Evolutionary conservation across 2,113 vertebrate genomes (phyloP), one percentile per base, ranked within the genome.

Genomic region (Tetrao urogallus): DNA sequence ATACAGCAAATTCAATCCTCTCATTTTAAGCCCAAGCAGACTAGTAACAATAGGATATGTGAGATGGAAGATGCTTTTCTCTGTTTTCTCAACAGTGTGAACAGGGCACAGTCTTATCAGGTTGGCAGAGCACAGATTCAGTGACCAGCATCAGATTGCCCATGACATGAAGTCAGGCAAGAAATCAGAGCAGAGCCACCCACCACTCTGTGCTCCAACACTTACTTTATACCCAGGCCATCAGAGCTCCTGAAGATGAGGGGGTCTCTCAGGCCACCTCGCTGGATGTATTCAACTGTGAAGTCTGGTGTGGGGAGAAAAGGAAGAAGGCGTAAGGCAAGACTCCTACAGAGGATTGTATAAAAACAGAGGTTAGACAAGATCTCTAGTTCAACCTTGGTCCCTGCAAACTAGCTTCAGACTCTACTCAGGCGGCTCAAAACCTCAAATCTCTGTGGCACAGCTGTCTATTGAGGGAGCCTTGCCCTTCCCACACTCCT

Each of bases 221-320:
- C 98, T 98, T 98, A 99, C 99, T 99, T 98, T 97, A 99, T 97
- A 83, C 99, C 99, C 94, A 99, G 98, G 76, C 99, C 99, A 5
- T 99, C 99, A 4, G 98, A 96, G 87, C 96, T 98, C 88, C 98
- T 98, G 98, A 99, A 99, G 95, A 99, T 98, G 85, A 99, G 98
- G 36, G 99, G 99, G 32, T 99, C 98, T 91, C 99, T 98, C 95
- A 99, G 98, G 61, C 99, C 99, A 79, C 99, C 99, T 58, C 98
- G 97, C 97, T 99, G 99, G 94, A 99, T 99, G 96, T 99, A 99
- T 81, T 99, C 98, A 96, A 99, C 99, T 87, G 98, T 99, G 97
- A 99, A 99, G 93, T 99, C 99, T 99, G 96, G 89, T 30, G 93
- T 6, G 45, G 81, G 1, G 80, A 79, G 11, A 95, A 60, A 94